Base-by-base conservation (phyloP, 2,113 vertebrate genomes). In the Camelus bactrianus region DNA sequence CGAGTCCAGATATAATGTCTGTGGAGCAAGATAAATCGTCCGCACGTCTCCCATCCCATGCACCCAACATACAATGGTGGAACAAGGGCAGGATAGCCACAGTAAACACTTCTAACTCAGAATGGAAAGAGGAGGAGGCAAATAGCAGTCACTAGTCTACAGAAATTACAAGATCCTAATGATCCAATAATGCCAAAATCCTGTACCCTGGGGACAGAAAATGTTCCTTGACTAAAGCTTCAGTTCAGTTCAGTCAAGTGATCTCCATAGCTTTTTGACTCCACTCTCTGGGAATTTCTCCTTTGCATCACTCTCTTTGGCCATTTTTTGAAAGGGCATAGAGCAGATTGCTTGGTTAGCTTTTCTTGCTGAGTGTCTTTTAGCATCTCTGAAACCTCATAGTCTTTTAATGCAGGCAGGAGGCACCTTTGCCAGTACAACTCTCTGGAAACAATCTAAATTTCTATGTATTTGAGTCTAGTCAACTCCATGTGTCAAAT, bases 381-480 rank as follows among this genome's bases (percentile, higher is more conserved):
- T 64, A 93, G 10, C 92, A 38, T 81, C 58, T 80, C 42, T 56
- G 81, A 65, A 42, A 35, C 32, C 14, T 92, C 30, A 52, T 58
- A 32, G 65, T 70, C 32, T 82, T 76, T 84, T 56, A 28, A 8
- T 77, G 60, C 8, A 76, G 26, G 32, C 35, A 86, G 16, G 46
- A 72, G 30, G 5, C 6, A 76, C 30, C 32, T 94, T 92, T 86
- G 35, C 65, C 79, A 84, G 10, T 46, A 67, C 0, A 35, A 24
- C 30, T 62, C 16, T 56, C 54, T 90, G 67, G 13, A 87, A 93
- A 69, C 28, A 38, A 16, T 95, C 14, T 86, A 75, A 79, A 73
- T 79, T 82, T 93, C 17, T 85, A 4, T 81, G 8, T 81, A 46
- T 94, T 97, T 93, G 38, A 85, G 70, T 94, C 6, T 1, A 70